These are phyloP conservation scores for Leucopsar rothschildi DNA, from an alignment of 2,113 vertebrate species.

Conservation along the genomic window DNA sequence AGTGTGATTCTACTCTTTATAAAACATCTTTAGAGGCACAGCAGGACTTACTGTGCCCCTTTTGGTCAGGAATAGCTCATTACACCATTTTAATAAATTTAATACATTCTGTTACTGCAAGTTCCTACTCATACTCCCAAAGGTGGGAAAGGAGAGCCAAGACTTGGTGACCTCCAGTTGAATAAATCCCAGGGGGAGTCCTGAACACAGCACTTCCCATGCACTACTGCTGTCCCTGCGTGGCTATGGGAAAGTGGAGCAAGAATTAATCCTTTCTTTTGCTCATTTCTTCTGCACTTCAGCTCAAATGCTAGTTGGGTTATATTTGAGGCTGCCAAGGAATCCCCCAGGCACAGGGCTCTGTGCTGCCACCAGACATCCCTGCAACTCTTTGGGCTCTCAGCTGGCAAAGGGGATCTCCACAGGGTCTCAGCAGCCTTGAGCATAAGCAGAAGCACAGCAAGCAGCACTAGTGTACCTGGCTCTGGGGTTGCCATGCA, in stretches of 20 bases:
- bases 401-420: background rate
- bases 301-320: background rate
- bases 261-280: background rate
- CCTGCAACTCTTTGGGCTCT: background rate
- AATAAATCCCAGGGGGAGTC: background rate
- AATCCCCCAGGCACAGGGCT: background rate
- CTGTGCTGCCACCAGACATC: background rate
- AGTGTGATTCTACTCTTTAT: background rate
- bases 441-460: background rate
- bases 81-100: background rate
- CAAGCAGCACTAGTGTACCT: background rate
- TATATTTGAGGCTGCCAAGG: background rate
- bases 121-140: background rate
- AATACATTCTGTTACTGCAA: background rate
- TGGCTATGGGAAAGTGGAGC: background rate
- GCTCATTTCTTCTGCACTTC: background rate
- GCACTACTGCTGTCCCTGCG: accelerated
- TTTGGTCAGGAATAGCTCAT: background rate
- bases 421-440: background rate
- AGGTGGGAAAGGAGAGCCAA: background rate
- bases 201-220: background rate
- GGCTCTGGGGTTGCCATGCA: background rate
- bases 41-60: background rate
- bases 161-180: background rate
- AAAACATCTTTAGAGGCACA: background rate